Evolutionary conservation across 2,797 vertebrate genomes (phyloP).

Genomic region (Glyptemys insculpta): DNA sequence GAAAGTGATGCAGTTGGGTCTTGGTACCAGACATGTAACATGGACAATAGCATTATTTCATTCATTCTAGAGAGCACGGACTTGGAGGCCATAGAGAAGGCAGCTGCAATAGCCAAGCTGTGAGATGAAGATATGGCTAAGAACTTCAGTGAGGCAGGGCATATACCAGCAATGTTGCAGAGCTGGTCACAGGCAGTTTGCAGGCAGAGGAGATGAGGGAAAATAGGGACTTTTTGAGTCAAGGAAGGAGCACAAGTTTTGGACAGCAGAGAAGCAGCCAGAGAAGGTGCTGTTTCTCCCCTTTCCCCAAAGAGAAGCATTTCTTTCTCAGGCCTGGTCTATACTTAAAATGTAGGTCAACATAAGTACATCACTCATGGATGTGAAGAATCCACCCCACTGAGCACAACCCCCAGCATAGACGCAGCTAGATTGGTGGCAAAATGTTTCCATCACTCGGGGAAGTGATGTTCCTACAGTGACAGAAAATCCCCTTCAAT

Average conservation of each 20-base stretch:
- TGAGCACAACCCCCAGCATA: too few relatives aligned
- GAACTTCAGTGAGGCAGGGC: not conserved
- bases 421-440: not conserved
- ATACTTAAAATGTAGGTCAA: not conserved
- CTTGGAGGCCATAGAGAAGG: slow-evolving; percentile 3
- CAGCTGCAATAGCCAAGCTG: not conserved
- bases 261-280: not conserved
- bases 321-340: not conserved
- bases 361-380: too few relatives aligned
- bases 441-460: not conserved
- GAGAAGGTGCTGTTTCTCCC: not conserved
- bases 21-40: not conserved
- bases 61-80: not conserved
- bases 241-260: not conserved
- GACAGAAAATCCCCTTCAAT: too few relatives aligned
- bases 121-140: not conserved
- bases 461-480: not conserved
- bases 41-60: not conserved
- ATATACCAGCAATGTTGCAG: not conserved
- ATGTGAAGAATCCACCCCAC: too few relatives aligned
- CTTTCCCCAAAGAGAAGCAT: not conserved
- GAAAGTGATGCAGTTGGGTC: not conserved
- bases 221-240: not conserved
- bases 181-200: not conserved
- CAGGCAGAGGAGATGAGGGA: not conserved